These are phyloP conservation scores for Bettongia penicillata DNA, from an alignment of 2,113 vertebrate species.

Conservation along the genomic window DNA sequence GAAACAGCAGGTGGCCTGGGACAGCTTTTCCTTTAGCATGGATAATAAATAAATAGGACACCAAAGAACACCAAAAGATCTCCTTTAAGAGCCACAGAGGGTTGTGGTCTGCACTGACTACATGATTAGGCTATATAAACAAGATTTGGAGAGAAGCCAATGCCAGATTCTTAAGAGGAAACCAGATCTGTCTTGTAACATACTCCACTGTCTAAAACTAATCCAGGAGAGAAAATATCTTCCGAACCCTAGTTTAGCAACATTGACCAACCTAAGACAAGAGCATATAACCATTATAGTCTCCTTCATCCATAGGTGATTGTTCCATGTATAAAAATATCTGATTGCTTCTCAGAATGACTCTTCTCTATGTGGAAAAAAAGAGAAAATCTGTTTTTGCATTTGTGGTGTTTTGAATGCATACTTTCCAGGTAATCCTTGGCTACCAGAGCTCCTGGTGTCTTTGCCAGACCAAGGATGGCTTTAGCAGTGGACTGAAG, in stretches of 20 bases:
- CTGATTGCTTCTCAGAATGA: conserved; percentile 48
- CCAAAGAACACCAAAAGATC: conserved; percentile 8
- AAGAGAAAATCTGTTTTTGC: conserved; percentile 11
- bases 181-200: not conserved
- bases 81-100: not conserved
- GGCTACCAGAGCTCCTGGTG: not conserved
- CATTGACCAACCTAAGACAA: not conserved
- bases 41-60: conserved; percentile 18
- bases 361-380: not conserved
- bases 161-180: conserved; percentile 28
- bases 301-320: conserved; percentile 17
- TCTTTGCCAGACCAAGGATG: not conserved
- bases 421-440: not conserved
- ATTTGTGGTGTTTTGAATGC: not conserved
- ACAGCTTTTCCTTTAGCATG: not conserved
- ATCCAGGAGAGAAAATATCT: not conserved
- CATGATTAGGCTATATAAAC: not conserved
- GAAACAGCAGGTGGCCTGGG: not conserved
- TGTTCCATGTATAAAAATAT: conserved; percentile 43
- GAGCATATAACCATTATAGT: not conserved
- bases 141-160: conserved; percentile 11
- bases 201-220: not conserved
- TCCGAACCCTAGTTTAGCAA: not conserved
- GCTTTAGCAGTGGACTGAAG: not conserved
- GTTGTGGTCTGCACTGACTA: not conserved